These are phyloP conservation scores for Tinea pellionella DNA, from an alignment of 2,888 invertebrate species.

Conservation along the genomic window DNA sequence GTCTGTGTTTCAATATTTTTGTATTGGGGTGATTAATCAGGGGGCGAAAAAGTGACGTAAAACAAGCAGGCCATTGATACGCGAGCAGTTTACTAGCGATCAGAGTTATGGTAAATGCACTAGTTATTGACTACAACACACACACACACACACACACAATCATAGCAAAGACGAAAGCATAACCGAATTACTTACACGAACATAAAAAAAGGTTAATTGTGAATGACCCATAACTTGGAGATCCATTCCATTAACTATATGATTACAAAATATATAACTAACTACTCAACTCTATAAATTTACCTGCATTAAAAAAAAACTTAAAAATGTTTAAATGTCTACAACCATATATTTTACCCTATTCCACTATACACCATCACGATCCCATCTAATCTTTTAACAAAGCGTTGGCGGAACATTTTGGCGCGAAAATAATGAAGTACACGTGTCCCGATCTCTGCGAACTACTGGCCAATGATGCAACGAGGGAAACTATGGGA, in stretches of 20 bases:
- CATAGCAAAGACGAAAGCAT: too few relatives aligned
- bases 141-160: background rate
- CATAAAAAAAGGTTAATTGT: too few relatives aligned
- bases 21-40: constrained; percentile 47
- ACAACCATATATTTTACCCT: background rate
- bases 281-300: too few relatives aligned
- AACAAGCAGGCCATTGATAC: constrained; percentile 55
- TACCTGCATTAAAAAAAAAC: too few relatives aligned
- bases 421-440: constrained; percentile 68
- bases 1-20: constrained; percentile 52
- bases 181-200: too few relatives aligned
- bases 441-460: constrained; percentile 42
- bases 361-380: constrained; percentile 19
- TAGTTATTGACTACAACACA: background rate
- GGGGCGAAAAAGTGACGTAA: constrained; percentile 41
- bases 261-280: too few relatives aligned
- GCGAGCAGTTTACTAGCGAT: constrained; percentile 15
- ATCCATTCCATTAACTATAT: too few relatives aligned
- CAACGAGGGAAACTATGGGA: constrained; percentile 4
- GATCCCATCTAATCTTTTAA: constrained; percentile 63
- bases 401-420: constrained; percentile 66
- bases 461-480: constrained; percentile 12
- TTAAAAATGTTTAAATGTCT: too few relatives aligned
- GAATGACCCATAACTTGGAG: too few relatives aligned
- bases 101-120: constrained; percentile 2